Base-by-base conservation (phyloP, 1,140 invertebrate genomes). In the Agraylea sexmaculata region DNA sequence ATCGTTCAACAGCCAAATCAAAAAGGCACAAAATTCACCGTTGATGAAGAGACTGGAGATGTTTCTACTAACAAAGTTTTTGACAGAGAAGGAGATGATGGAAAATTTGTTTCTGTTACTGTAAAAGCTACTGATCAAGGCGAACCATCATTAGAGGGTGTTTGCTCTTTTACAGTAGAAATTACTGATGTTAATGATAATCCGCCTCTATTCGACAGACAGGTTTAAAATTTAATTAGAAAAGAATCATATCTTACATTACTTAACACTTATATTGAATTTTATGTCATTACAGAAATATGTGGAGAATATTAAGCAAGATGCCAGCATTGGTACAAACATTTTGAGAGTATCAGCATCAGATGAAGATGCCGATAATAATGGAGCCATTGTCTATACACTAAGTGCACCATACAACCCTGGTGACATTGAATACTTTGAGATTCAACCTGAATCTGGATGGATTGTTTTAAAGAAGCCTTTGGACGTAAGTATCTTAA, bases 1-100 rank as follows among this genome's bases (percentile, higher is more conserved):
- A 93, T 94, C 53, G 90, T 94, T 0, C 89, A 93, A 58, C 89
- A 94, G 58, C 90, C 89, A 0, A 92, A 93, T 71, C 89, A 94
- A 53, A 92, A 93, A 64, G 90, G 89, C 16, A 91, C 88, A 0
- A 93, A 93, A 62, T 93, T 93, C 54, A 89, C 85, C 0, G 88
- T 95, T 0, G 85, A 93, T 53, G 88, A 92, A 66, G 87, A 93
- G 60, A 92, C 87, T 22, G 88, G 88, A 1, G 87, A 93, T 67
- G 87, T 93, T 37, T 83, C 79, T 0, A 92, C 89, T 1, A 94
- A 95, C 51, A 94, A 94, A 71, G 89, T 93, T 2, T 94, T 94
- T 56, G 88, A 94, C 65, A 74, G 90, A 47, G 89, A 93, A 70
- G 90, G 89, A 1, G 88, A 94, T 52, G 89, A 93, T 61, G 90